Conservation (phyloP, 1,140 invertebrate species). For the Eufriesea mexicana region DNA sequence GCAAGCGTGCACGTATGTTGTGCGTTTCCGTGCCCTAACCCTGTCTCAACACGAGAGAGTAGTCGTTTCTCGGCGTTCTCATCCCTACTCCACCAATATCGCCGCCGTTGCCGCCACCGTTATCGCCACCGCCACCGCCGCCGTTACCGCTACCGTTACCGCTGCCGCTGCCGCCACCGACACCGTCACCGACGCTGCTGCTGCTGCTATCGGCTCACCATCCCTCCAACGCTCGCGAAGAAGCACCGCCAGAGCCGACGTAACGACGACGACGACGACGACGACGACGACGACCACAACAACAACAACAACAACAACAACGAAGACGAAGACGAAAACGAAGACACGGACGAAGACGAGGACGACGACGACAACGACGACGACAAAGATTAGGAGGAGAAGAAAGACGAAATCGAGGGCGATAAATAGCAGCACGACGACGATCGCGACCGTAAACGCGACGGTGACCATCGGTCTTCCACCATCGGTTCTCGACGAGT, state of each 20-base stretch:
- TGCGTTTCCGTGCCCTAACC: conserved; percentile 69
- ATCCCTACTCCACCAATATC: conserved; percentile 60
- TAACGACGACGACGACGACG: conserved; percentile 60
- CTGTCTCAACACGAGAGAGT: conserved; percentile 68
- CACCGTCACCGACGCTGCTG: conserved; percentile 29
- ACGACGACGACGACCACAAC: conserved; percentile 47
- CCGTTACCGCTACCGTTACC: conserved; percentile 24
- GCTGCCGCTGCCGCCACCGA: conserved; percentile 9
- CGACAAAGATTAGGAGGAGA: conserved; percentile 14
- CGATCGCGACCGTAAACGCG: conserved; percentile 12
- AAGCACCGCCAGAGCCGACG: conserved; percentile 55
- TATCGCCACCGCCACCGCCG: conserved; percentile 48
- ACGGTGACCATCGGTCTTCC: too few relatives aligned
- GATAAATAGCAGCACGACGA: conserved; percentile 1
- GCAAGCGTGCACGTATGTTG: conserved; percentile 75
- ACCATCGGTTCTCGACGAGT: not conserved
- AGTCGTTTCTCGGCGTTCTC: conserved; percentile 63
- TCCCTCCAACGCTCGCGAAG: conserved; percentile 58
- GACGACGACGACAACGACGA: conserved; percentile 30
- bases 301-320: not conserved
- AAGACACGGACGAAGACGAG: conserved; percentile 26
- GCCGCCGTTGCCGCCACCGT: conserved; percentile 54
- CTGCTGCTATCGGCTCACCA: conserved; percentile 42
- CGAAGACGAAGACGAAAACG: too few relatives aligned
- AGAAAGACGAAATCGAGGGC: conserved; percentile 17